These are phyloP conservation scores for Etia nguti DNA, from an alignment of 2,113 vertebrate genomes.

Conservation along the genomic window DNA sequence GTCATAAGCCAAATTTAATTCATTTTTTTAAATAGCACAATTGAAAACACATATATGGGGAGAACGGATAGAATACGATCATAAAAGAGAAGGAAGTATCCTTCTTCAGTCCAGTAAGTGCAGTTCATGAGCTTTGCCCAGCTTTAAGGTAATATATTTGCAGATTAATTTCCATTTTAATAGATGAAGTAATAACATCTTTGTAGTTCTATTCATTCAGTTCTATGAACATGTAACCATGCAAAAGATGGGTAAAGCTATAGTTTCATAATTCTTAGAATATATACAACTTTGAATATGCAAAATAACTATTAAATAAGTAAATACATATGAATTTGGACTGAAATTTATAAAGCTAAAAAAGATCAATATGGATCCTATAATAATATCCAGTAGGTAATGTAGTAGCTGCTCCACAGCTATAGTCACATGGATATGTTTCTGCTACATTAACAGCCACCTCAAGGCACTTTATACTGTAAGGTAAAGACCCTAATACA, in stretches of 20 bases:
- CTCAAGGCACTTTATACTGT: background rate
- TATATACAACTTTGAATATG: background rate
- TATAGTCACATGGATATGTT: background rate
- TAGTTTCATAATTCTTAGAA: background rate
- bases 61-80: background rate
- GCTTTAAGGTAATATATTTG: background rate
- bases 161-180: background rate
- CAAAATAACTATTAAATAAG: background rate
- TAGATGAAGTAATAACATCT: background rate
- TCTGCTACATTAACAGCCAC: background rate
- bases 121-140: background rate
- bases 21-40: background rate
- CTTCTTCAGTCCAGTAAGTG: background rate
- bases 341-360: background rate
- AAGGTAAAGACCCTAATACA: background rate
- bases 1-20: background rate
- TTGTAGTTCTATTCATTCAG: background rate
- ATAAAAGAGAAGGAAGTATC: background rate
- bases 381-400: background rate
- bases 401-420: background rate
- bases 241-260: background rate
- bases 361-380: background rate
- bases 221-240: background rate
- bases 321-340: background rate
- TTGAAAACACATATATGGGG: background rate